Percentiles rank a stretch among this genome's conserved stretches.
Evolutionary conservation across 2,888 invertebrate species (phyloP).

Genomic region (Polydesmus complanatus): DNA sequence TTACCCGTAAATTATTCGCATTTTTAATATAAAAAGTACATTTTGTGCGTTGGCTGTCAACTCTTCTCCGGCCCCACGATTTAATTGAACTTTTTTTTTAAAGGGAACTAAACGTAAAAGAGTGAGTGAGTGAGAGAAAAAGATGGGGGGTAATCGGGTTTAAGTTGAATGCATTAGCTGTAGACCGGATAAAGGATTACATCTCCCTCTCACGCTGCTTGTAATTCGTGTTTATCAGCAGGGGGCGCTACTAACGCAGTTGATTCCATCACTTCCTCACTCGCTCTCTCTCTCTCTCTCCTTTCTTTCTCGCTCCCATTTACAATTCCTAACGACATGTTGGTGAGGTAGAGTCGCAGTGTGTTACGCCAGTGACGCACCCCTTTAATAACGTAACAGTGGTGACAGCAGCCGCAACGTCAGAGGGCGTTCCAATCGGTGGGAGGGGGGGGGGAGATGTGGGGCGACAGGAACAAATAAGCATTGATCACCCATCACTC

Average conservation of each 20-base stretch:
- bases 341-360: too few relatives aligned
- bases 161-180: background rate
- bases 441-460: background rate
- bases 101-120: too few relatives aligned
- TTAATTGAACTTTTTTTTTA: too few relatives aligned
- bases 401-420: background rate
- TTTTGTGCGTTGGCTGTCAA: too few relatives aligned
- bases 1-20: too few relatives aligned
- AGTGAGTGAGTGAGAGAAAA: too few relatives aligned
- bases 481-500: background rate
- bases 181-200: background rate
- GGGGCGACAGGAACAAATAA: background rate
- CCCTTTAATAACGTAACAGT: background rate
- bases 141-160: too few relatives aligned
- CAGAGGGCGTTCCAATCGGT: background rate
- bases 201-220: background rate
- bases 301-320: background rate
- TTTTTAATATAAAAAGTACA: too few relatives aligned
- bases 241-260: background rate
- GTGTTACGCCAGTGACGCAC: too few relatives aligned
- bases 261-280: background rate
- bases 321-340: too few relatives aligned
- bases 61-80: too few relatives aligned
- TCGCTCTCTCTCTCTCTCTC: background rate
- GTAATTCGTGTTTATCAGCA: background rate